Evolutionary conservation across 2,113 vertebrate species (phyloP).

Genomic region (Burhinus bistriatus): DNA sequence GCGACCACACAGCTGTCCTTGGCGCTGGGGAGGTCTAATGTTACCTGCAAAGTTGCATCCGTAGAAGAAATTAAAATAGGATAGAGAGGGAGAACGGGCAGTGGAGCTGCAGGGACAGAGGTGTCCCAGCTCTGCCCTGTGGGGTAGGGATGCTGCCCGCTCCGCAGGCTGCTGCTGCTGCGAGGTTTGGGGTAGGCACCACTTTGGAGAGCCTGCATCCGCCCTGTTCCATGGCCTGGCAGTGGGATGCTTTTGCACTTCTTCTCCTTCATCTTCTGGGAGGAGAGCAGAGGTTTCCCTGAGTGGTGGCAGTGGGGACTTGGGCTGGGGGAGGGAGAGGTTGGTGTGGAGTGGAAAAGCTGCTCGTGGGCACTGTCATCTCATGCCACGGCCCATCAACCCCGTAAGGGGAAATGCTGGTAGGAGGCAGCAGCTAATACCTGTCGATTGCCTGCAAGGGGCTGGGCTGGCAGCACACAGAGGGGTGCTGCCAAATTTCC

Average conservation of each 20-base stretch:
- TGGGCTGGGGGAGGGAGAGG: not conserved
- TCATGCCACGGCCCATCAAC: not conserved
- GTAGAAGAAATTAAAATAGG: not conserved
- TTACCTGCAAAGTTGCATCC: not conserved
- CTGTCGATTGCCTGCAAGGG: not conserved
- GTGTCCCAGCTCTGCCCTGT: not conserved
- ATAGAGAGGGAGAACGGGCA: rapidly evolving
- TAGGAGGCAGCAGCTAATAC: not conserved
- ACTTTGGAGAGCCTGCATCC: not conserved
- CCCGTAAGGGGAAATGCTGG: not conserved
- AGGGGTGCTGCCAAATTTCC: not conserved
- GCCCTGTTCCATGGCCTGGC: rapidly evolving
- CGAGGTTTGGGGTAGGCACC: not conserved
- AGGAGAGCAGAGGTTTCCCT: not conserved
- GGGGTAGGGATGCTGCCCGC: not conserved
- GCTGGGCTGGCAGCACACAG: rapidly evolving
- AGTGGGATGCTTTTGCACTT: not conserved
- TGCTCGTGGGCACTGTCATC: not conserved
- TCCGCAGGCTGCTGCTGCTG: rapidly evolving
- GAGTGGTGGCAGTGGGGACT: rapidly evolving
- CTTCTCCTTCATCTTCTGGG: not conserved
- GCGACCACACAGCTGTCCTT: rapidly evolving
- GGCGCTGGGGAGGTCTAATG: not conserved
- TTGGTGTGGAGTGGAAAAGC: not conserved
- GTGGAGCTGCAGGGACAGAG: not conserved